These are phyloP conservation scores for Myotis vivesi DNA, from an alignment of 2,797 vertebrate species.

Conservation along the genomic window DNA sequence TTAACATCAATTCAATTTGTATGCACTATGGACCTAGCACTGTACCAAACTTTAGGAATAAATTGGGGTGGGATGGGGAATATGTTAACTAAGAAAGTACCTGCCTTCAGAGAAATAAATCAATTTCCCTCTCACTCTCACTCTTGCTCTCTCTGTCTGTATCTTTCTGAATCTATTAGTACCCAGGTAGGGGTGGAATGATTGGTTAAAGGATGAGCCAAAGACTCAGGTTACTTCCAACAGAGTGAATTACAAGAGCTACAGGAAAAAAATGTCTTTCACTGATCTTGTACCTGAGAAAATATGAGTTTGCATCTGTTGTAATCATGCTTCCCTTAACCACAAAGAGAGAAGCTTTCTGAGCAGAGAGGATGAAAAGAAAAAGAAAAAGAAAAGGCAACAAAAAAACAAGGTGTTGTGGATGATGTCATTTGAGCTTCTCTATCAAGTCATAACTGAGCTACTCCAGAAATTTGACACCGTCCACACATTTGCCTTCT, in stretches of 20 bases:
- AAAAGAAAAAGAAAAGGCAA: too few species aligned
- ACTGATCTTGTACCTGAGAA: background rate
- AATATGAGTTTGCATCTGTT: background rate
- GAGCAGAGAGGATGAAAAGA: background rate
- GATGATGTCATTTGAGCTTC: background rate
- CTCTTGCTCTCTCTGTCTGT: background rate
- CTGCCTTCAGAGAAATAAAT: background rate
- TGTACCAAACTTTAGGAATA: background rate
- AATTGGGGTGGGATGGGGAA: background rate
- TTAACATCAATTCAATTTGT: background rate
- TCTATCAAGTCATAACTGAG: background rate
- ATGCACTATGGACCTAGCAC: background rate
- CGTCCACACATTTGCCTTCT: background rate
- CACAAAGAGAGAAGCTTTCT: background rate
- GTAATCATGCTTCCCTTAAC: background rate
- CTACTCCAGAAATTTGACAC: background rate
- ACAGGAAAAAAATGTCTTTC: background rate
- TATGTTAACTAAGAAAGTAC: background rate
- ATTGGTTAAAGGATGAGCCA: background rate
- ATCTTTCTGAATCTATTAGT: background rate
- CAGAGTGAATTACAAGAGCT: background rate
- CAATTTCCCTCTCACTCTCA: background rate
- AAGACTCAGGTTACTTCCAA: background rate
- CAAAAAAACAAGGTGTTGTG: background rate
- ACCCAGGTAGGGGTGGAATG: background rate